phyloP scores from a whole-genome alignment of 2,888 invertebrate genomes.

The Sericinus montela region DNA sequence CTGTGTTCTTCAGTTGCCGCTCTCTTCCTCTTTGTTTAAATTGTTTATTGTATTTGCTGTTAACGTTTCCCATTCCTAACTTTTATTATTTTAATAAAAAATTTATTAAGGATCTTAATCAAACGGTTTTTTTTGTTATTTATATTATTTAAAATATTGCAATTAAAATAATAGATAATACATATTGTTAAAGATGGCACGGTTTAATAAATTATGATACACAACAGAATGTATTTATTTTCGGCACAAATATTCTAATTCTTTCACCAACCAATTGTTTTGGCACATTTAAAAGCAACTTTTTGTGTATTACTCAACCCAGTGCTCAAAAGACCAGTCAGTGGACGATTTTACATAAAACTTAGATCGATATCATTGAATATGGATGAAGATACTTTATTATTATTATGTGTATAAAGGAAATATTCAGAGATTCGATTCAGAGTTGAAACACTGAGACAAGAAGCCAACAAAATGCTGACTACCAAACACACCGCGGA shows the following conservation, averaged over 20 bases:
- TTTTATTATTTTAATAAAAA: too few species aligned
- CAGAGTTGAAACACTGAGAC: slow-evolving; percentile 26
- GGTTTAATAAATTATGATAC: too few species aligned
- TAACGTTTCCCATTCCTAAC: not conserved
- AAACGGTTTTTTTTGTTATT: too few species aligned
- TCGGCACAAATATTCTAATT: too few species aligned
- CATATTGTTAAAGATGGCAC: too few species aligned
- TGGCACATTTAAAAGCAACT: too few species aligned
- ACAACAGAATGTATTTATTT: too few species aligned
- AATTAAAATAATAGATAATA: too few species aligned
- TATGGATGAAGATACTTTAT: not conserved
- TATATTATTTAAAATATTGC: too few species aligned
- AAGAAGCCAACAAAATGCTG: slow-evolving; percentile 45
- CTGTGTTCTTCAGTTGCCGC: slow-evolving; percentile 45
- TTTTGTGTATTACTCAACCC: not conserved
- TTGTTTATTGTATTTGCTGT: not conserved
- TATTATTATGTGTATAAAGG: not conserved
- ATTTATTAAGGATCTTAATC: too few species aligned
- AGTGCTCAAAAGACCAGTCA: not conserved
- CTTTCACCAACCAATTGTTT: too few species aligned
- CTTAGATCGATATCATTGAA: not conserved
- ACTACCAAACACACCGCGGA: slow-evolving; percentile 23
- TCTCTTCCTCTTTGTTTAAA: slow-evolving; percentile 52
- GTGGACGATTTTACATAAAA: not conserved
- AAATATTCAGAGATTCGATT: slow-evolving; percentile 6